These are phyloP conservation scores for Paramacrobiotus metropolitanus DNA, from an alignment of 1,140 invertebrate genomes.

Conservation along the genomic window DNA sequence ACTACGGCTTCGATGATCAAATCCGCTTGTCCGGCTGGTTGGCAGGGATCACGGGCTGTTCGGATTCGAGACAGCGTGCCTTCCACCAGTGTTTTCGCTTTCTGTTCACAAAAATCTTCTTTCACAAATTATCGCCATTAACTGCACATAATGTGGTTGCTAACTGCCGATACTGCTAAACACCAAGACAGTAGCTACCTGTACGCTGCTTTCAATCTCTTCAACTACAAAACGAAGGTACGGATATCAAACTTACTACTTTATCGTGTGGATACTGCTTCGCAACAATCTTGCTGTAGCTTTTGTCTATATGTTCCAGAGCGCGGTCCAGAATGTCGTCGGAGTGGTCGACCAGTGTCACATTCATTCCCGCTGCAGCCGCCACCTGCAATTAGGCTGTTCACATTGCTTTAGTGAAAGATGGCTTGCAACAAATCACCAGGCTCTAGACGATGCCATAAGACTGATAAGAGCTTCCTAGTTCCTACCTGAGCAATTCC, in stretches of 20 bases:
- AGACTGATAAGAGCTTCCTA: too few species aligned
- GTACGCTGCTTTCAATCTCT: constrained; percentile 2
- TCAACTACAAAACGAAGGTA: neutral
- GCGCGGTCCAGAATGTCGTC: constrained; percentile 42
- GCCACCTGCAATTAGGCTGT: constrained; percentile 33
- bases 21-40: constrained; percentile 38
- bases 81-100: constrained; percentile 37
- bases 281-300: constrained; percentile 45
- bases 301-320: constrained; percentile 37
- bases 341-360: constrained; percentile 46
- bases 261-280: constrained; percentile 41
- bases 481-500: constrained; percentile 56
- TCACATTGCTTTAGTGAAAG: constrained; percentile 6
- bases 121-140: too few species aligned
- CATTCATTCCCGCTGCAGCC: constrained; percentile 47
- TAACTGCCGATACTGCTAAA: neutral
- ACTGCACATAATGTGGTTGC: too few species aligned
- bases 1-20: constrained; percentile 66
- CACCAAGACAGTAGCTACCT: too few species aligned
- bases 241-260: constrained; percentile 16
- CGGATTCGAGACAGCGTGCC: constrained; percentile 35
- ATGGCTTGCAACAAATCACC: neutral
- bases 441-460: too few species aligned
- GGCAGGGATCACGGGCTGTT: constrained; percentile 32
- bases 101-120: constrained; percentile 14